Conservation (phyloP, 2,888 invertebrate species). For the Rhorus exstirpatorius region DNA sequence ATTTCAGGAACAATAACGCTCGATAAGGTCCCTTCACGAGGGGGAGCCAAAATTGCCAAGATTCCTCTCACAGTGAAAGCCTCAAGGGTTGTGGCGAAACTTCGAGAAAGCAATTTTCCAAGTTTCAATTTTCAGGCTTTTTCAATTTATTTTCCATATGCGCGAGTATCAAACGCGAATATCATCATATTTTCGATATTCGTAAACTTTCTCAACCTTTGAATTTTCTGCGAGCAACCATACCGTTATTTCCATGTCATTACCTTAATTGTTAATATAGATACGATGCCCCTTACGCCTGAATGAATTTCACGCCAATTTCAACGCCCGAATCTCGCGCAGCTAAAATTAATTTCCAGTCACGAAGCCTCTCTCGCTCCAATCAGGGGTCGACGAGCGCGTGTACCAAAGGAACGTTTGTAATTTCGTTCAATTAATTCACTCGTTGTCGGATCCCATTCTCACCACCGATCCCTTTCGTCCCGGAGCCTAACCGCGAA, state of each 20-base stretch:
- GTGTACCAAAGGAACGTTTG: constrained; percentile 33
- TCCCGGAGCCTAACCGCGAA: constrained; percentile 7
- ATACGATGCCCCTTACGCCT: constrained; percentile 49
- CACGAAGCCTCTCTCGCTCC: constrained; percentile 36
- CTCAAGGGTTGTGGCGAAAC: too few species aligned
- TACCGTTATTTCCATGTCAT: constrained; percentile 70
- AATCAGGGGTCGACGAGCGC: constrained; percentile 41
- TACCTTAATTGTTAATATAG: constrained; percentile 73
- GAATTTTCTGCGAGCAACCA: constrained; percentile 8
- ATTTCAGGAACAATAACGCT: too few species aligned
- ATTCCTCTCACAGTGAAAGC: too few species aligned
- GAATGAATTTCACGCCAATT: constrained; percentile 59
- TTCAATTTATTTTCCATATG: too few species aligned
- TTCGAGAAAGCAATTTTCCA: too few species aligned
- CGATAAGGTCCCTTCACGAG: too few species aligned
- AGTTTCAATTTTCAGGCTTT: too few species aligned
- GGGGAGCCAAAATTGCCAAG: too few species aligned
- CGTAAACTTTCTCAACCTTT: constrained; percentile 39
- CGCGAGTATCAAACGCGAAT: neutral
- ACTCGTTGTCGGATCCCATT: neutral
- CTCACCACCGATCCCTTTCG: neutral
- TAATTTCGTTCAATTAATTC: constrained; percentile 62
- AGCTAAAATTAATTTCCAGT: constrained; percentile 61
- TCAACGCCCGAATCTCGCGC: constrained; percentile 37
- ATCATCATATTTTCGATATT: constrained; percentile 21